Base-by-base conservation (phyloP, 2,888 invertebrate genomes). In the Pocota personata region DNA sequence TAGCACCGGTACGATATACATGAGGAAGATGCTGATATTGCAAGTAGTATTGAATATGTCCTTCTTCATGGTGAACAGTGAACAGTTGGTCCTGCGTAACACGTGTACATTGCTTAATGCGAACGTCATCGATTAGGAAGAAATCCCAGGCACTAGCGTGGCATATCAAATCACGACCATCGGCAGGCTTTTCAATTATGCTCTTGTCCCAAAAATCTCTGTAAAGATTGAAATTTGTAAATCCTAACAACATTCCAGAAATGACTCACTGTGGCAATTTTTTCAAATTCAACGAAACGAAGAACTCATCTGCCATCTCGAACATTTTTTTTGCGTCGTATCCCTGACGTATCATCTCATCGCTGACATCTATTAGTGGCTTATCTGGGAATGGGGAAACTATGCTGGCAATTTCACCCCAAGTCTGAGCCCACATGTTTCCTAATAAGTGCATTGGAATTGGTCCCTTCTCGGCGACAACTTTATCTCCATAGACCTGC, bases 81-180 rank as follows among this genome's bases (percentile, higher is more conserved):
- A 93, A 93, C 82, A 95, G 92, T 84, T 94, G 93, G 82, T 94
- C 93, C 91, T 93, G 93, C 46, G 93, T 93, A 84, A 95, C 93
- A 77, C 92, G 89, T 6, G 95, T 94, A 90, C 95, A 95, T 93
- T 95, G 95, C 93, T 95, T 94, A 90, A 94, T 94, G 92, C 94
- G 94, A 90, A 97, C 97, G 91, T 98, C 97, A 90, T 96, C 94
- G 19, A 94, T 94, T 88, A 96, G 94, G 89, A 94, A 97, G 90
- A 98, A 97, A 92, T 98, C 97, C 96, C 97, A 97, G 67, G 98
- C 97, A 0, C 97, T 96, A 0, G 97, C 97, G 89, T 97, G 97
- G 89, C 98, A 98, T 0, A 97, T 93, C 19, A 97, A 93, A 12
- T 97, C 96, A 0, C 95, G 93, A 0, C 94, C 94, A 89, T 95